Conservation (phyloP, 2,113 vertebrate genomes). For the Prolemur simus region DNA sequence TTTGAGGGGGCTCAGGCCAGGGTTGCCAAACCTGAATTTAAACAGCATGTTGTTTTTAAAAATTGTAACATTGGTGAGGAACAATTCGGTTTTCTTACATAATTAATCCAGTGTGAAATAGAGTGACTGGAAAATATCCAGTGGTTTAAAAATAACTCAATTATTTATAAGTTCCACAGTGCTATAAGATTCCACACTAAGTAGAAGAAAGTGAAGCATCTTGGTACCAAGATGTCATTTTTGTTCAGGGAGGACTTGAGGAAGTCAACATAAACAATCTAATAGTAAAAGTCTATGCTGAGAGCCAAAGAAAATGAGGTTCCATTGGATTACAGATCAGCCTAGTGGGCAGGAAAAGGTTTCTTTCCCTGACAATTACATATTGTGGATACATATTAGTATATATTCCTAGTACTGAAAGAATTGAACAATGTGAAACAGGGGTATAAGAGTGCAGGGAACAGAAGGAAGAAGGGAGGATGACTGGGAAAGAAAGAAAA, state of each 20-base stretch:
- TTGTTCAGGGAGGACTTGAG: slow-evolving; percentile 24
- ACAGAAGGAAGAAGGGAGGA: background rate
- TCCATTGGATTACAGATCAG: background rate
- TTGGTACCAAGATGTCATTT: slow-evolving; percentile 63
- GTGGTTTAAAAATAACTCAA: slow-evolving; percentile 90
- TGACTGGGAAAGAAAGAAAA: slow-evolving; percentile 2
- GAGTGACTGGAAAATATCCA: slow-evolving; percentile 86
- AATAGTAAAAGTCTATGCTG: background rate
- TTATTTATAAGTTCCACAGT: slow-evolving; percentile 84
- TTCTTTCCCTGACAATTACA: background rate
- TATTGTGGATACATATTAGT: background rate
- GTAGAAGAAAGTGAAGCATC: slow-evolving; percentile 84
- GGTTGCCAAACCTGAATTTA: slow-evolving; percentile 91
- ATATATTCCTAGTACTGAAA: slow-evolving; percentile 22
- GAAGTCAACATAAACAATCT: slow-evolving; percentile 61
- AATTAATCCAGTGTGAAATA: slow-evolving; percentile 91
- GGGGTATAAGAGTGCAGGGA: background rate
- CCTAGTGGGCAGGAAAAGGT: slow-evolving; percentile 1
- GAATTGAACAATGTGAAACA: background rate
- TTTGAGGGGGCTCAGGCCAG: slow-evolving; percentile 85
- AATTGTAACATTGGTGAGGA: slow-evolving; percentile 89
- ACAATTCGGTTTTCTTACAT: slow-evolving; percentile 90
- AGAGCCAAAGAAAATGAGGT: background rate
- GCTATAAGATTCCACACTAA: slow-evolving; percentile 85
- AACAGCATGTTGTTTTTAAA: slow-evolving; percentile 91